These are phyloP conservation scores for Drosophila algonquin DNA, from an alignment of 2,888 invertebrate species.

Conservation along the genomic window DNA sequence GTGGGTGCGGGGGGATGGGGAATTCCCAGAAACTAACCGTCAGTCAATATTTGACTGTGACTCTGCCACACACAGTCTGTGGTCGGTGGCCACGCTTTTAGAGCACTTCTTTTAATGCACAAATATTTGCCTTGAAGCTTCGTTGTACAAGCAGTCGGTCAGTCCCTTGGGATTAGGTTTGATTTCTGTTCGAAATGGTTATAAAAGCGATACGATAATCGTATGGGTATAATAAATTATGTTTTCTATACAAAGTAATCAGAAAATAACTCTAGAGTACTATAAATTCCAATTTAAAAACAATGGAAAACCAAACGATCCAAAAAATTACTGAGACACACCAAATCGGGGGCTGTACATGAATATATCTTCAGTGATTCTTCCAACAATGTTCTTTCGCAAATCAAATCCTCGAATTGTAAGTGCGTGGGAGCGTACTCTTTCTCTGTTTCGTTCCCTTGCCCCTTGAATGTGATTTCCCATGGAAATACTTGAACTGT, in stretches of 20 bases:
- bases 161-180: background rate
- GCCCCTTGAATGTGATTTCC: background rate
- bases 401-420: background rate
- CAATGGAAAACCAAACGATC: too few species aligned
- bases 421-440: conserved; percentile 20
- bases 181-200: background rate
- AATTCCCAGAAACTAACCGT: conserved; percentile 63
- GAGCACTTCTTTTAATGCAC: conserved; percentile 66
- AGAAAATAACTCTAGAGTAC: too few species aligned
- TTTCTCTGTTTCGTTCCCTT: background rate
- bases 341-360: too few species aligned
- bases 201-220: background rate
- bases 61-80: conserved; percentile 3
- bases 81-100: conserved; percentile 21
- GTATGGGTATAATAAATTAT: too few species aligned
- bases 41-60: conserved; percentile 64
- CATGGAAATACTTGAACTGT: background rate
- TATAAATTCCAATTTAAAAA: too few species aligned
- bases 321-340: too few species aligned
- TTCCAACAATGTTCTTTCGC: background rate
- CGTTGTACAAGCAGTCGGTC: background rate
- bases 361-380: background rate
- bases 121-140: conserved; percentile 50
- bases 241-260: too few species aligned
- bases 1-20: conserved; percentile 1